phyloP scores from a whole-genome alignment of 2,113 vertebrate genomes.

The Himantopus leucocephalus region DNA sequence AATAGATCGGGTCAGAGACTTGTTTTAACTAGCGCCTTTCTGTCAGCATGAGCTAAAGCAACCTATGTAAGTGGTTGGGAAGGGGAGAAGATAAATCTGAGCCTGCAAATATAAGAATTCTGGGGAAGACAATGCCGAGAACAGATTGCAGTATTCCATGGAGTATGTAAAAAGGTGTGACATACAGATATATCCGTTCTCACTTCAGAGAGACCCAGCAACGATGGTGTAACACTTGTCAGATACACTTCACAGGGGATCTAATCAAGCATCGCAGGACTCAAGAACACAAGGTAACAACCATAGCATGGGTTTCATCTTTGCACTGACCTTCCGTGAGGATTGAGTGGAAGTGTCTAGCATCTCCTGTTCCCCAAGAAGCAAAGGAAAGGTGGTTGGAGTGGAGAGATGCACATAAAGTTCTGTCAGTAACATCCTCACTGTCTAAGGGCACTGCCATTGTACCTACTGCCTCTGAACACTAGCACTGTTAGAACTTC shows the following conservation, averaged over 20 bases:
- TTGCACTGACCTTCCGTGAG: background rate
- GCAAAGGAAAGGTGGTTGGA: background rate
- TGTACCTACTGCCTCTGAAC: background rate
- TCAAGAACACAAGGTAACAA: slow-evolving; percentile 88
- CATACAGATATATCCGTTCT: background rate
- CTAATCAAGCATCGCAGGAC: slow-evolving; percentile 89
- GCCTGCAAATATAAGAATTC: background rate
- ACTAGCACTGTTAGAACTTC: background rate
- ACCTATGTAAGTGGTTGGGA: background rate
- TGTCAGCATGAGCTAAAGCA: background rate
- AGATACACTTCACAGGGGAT: slow-evolving; percentile 86
- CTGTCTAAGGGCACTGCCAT: background rate
- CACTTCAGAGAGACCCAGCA: slow-evolving; percentile 76
- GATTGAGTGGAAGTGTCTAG: background rate
- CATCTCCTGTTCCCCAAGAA: background rate
- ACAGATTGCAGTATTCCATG: background rate
- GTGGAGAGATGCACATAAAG: background rate
- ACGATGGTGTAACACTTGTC: slow-evolving; percentile 92
- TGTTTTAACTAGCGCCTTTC: background rate
- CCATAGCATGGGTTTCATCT: background rate
- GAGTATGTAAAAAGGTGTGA: background rate
- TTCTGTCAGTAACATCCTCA: background rate
- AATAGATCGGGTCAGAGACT: background rate
- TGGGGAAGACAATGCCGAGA: background rate
- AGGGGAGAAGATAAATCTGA: background rate